Conservation (phyloP, 2,797 vertebrate species). For the Melanotaenia nigrans region DNA sequence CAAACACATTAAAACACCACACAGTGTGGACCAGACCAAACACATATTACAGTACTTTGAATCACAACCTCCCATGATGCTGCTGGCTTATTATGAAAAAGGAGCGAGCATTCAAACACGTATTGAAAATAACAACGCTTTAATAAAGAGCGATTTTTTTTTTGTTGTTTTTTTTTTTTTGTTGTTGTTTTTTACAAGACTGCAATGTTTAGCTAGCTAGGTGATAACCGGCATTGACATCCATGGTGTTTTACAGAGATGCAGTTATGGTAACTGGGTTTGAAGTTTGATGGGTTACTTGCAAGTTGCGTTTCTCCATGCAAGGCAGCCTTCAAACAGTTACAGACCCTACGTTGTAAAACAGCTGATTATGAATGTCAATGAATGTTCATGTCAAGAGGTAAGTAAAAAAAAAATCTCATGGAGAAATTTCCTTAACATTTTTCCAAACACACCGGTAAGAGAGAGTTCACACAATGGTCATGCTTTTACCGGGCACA, state of each 20-base stretch:
- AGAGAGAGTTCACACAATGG: constrained; percentile 82
- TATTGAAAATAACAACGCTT: constrained; percentile 84
- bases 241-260: constrained; percentile 78
- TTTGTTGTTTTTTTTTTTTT: too few species aligned
- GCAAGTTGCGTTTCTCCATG: constrained; percentile 78
- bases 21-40: constrained; percentile 77
- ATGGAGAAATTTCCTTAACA: constrained; percentile 78
- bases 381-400: constrained; percentile 77
- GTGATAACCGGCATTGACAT: constrained; percentile 78
- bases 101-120: constrained; percentile 79
- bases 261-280: constrained; percentile 74
- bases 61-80: constrained; percentile 72
- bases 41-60: constrained; percentile 79
- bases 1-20: constrained; percentile 76
- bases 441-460: constrained; percentile 79
- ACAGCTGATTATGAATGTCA: constrained; percentile 81
- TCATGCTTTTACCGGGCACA: constrained; percentile 84
- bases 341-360: constrained; percentile 75
- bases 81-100: constrained; percentile 78
- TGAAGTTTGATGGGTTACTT: constrained; percentile 78
- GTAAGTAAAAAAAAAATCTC: constrained; percentile 76
- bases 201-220: constrained; percentile 81
- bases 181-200: constrained; percentile 73
- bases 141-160: constrained; percentile 78
- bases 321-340: constrained; percentile 78